Base-by-base conservation (phyloP, 1,140 invertebrate species). In the Ladona fulva region DNA sequence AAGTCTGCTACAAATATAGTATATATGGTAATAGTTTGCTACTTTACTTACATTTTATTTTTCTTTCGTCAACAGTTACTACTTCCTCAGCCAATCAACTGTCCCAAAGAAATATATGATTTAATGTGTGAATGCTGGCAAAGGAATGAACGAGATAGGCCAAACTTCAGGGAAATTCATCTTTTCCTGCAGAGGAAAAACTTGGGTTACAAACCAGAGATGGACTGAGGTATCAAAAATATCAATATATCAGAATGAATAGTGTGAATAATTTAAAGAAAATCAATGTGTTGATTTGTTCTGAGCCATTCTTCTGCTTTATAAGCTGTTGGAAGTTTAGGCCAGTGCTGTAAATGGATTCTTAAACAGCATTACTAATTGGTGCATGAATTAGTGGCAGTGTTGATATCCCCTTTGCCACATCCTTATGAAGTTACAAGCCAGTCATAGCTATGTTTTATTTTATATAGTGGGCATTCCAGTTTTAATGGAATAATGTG, bases 61-160 rank as follows among this genome's bases (percentile, higher is more conserved):
- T 37, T 37, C 29, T 37, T 37, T 8, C 8, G 1, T 12, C 52
- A 16, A 66, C 52, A 66, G 52, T 16, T 66, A 22, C 52, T 66
- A 3, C 52, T 66, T 22, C 52, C 52, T 66, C 88, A 92, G 78
- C 95, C 94, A 25, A 89, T 92, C 81, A 93, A 93, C 80, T 97
- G 95, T 85, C 93, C 94, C 14, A 90, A 94, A 79, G 95, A 96
- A 84, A 93, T 97, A 78, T 97, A 95, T 86, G 95, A 97, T 84
- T 85, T 98, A 79, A 97, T 97, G 94, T 89, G 92, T 79, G 94
- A 97, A 83, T 97, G 96, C 84, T 98, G 96, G 96, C 94, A 95
- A 82, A 88, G 93, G 25, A 92, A 95, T 82, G 93, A 94, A 75
- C 84, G 88, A 8, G 92, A 93, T 82, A 88, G 96, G n/a, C 96